Conservation (phyloP, 2,888 invertebrate genomes). For the Drosophila multiciliata region DNA sequence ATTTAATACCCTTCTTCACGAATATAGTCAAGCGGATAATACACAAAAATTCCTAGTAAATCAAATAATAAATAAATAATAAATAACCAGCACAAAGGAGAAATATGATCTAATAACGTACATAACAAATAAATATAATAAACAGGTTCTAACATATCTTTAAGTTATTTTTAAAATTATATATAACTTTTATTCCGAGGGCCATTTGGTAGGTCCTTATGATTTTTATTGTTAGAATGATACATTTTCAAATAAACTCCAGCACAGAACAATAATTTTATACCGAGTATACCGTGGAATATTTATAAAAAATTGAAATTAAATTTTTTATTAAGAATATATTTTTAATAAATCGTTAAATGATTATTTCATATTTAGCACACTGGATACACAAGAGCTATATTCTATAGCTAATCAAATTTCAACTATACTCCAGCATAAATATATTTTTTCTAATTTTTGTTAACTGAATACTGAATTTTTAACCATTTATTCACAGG, state of each 20-base stretch:
- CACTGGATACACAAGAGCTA: not conserved
- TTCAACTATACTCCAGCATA: not conserved
- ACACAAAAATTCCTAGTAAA: not conserved
- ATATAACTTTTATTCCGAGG: too few species aligned
- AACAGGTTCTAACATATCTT: not conserved
- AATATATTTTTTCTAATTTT: not conserved
- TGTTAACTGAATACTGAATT: not conserved
- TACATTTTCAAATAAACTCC: too few species aligned
- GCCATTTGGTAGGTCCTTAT: too few species aligned
- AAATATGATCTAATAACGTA: not conserved
- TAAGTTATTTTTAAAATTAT: not conserved
- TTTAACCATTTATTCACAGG: not conserved
- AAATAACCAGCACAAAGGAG: not conserved
- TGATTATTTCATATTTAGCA: not conserved
- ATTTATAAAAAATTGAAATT: not conserved
- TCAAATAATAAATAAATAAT: not conserved
- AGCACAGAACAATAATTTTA: too few species aligned
- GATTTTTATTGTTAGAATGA: too few species aligned
- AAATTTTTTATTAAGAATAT: not conserved
- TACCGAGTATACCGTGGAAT: not conserved
- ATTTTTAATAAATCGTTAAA: not conserved
- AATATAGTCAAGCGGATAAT: not conserved
- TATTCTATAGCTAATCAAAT: not conserved
- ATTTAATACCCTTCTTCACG: not conserved
- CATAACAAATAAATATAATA: not conserved